phyloP scores from a whole-genome alignment of 2,797 vertebrate species.

The Cossypha niveicapilla region DNA sequence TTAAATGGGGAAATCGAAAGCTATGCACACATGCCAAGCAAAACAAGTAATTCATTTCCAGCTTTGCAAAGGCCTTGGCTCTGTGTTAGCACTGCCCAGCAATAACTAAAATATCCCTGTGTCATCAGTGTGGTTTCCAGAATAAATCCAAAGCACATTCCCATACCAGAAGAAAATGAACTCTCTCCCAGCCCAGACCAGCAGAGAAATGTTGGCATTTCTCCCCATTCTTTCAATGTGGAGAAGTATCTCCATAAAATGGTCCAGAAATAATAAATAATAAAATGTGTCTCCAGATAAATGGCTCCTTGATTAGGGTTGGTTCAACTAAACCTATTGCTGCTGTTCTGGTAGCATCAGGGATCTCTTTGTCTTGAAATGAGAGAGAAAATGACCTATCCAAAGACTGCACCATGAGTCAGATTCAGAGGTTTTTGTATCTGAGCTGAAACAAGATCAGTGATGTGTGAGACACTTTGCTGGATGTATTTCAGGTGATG shows the following conservation, averaged over 20 bases:
- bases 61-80: background rate
- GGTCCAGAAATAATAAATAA: too few species aligned
- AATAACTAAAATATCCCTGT: background rate
- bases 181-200: background rate
- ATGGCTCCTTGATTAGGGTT: background rate
- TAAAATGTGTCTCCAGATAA: background rate
- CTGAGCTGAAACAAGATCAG: background rate
- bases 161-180: background rate
- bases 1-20: background rate
- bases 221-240: accelerated
- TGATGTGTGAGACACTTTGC: background rate
- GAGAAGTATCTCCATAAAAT: background rate
- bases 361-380: background rate
- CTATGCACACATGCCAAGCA: background rate
- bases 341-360: background rate
- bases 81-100: background rate
- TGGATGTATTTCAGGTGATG: background rate
- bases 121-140: background rate
- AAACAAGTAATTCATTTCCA: accelerated
- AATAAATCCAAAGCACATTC: background rate
- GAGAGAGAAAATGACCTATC: background rate
- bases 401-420: background rate
- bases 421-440: background rate
- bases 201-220: accelerated
- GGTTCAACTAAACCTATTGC: background rate